Percentiles rank a stretch among this genome's conserved stretches.
Conservation (phyloP, 2,797 vertebrate genomes). For the Sebastes taczanowskii region DNA sequence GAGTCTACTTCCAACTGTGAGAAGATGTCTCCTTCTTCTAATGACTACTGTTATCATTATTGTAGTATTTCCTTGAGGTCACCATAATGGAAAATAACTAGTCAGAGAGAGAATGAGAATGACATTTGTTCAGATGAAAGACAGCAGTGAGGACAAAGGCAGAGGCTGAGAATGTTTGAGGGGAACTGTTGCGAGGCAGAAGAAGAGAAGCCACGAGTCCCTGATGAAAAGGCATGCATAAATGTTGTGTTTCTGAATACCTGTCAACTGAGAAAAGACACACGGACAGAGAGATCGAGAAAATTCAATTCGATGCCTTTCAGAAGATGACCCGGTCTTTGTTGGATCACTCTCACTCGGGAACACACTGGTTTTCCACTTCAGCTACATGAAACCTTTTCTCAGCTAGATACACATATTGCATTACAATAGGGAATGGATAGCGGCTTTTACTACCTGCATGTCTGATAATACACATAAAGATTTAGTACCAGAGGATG, state of each 20-base stretch:
- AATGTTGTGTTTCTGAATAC: conserved; percentile 31
- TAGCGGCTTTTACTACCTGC: conserved; percentile 30
- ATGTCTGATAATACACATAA: conserved; percentile 18
- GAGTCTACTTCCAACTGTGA: background rate
- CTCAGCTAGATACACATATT: conserved; percentile 17
- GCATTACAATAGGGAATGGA: conserved; percentile 40
- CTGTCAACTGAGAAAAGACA: conserved; percentile 21
- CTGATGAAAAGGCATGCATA: conserved; percentile 11
- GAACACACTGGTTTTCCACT: conserved; percentile 35
- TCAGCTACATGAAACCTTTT: conserved; percentile 39
- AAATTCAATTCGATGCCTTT: conserved; percentile 48
- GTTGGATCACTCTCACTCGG: conserved; percentile 45
- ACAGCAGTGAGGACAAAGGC: background rate
- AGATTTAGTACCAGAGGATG: background rate
- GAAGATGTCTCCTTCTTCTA: background rate
- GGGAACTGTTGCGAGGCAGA: background rate
- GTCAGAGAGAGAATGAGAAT: background rate
- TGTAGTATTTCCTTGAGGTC: background rate
- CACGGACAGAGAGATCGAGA: conserved; percentile 1
- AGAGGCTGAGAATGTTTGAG: background rate
- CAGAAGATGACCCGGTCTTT: conserved; percentile 43
- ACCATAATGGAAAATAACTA: background rate
- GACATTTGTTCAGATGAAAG: background rate
- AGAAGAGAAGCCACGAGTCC: background rate
- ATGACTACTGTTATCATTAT: background rate